A percentile compares a stretch with the other conserved stretches of the same genome.
phyloP scores from a whole-genome alignment of 2,888 invertebrate genomes.

The Chromoteleia sp. region DNA sequence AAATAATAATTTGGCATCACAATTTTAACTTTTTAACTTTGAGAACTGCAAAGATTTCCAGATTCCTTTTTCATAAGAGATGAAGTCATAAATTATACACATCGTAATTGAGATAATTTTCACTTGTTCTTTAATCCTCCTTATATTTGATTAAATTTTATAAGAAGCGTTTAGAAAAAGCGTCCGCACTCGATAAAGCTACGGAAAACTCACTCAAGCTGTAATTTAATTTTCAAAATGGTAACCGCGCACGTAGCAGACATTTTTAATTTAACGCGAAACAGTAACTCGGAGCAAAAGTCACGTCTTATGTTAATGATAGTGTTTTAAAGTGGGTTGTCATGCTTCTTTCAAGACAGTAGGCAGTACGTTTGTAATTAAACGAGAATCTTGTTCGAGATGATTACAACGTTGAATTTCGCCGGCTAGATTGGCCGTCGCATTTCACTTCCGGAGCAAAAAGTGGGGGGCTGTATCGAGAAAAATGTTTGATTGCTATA shows the following conservation, averaged over 20 bases:
- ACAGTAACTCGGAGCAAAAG: conserved; percentile 55
- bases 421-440: background rate
- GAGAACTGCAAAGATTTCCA: too few relatives aligned
- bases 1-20: too few relatives aligned
- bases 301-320: conserved; percentile 67
- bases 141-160: background rate
- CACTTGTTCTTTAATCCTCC: too few relatives aligned
- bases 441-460: too few relatives aligned
- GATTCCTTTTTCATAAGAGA: too few relatives aligned
- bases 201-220: conserved; percentile 12
- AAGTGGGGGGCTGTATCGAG: too few relatives aligned
- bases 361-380: conserved; percentile 52
- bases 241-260: conserved; percentile 46
- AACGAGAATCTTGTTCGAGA: conserved; percentile 59
- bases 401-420: conserved; percentile 57
- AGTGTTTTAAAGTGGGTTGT: conserved; percentile 64
- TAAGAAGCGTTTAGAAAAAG: background rate
- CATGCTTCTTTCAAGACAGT: conserved; percentile 57
- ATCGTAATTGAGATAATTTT: too few relatives aligned
- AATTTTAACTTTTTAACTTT: too few relatives aligned
- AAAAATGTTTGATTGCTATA: too few relatives aligned
- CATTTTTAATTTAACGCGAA: conserved; percentile 49
- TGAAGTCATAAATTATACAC: too few relatives aligned
- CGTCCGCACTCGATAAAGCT: background rate
- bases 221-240: conserved; percentile 49